Conservation (phyloP, 2,888 invertebrate species). For the Incurvaria masculella region DNA sequence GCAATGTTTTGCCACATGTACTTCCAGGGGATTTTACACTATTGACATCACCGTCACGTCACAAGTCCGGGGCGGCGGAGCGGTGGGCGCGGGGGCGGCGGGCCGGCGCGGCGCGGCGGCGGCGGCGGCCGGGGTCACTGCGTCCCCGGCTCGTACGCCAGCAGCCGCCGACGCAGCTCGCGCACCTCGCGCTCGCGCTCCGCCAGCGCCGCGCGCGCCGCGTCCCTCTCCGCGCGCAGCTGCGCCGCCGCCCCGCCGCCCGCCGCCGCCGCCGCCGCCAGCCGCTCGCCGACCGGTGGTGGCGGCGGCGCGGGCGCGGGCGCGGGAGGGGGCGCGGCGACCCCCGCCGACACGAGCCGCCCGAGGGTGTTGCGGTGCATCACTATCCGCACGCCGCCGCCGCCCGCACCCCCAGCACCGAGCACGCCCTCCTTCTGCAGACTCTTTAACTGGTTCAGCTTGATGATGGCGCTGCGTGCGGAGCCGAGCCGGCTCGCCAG, state of each 20-base stretch:
- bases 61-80: no score
- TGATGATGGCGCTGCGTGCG: constrained; percentile 7
- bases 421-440: constrained; percentile 62
- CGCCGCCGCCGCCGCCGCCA: constrained; percentile 10
- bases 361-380: constrained; percentile 37
- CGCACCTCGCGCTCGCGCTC: constrained; percentile 8
- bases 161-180: constrained; percentile 18
- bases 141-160: constrained; percentile 19
- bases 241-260: neutral
- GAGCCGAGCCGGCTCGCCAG: constrained; percentile 6
- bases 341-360: constrained; percentile 24
- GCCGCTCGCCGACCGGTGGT: constrained; percentile 5
- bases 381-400: constrained; percentile 43
- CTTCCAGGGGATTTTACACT: no score
- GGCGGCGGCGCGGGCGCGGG: neutral
- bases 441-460: constrained; percentile 8
- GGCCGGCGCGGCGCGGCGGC: constrained; percentile 14
- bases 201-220: constrained; percentile 8
- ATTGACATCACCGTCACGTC: no score
- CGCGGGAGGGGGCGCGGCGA: constrained; percentile 12
- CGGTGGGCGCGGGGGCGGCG: neutral
- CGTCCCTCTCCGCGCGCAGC: constrained; percentile 9
- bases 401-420: constrained; percentile 61
- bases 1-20: no score
- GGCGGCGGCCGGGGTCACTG: constrained; percentile 18